These are phyloP conservation scores for Notarius quadriscutis DNA, from an alignment of 2,113 vertebrate genomes.

Conservation along the genomic window DNA sequence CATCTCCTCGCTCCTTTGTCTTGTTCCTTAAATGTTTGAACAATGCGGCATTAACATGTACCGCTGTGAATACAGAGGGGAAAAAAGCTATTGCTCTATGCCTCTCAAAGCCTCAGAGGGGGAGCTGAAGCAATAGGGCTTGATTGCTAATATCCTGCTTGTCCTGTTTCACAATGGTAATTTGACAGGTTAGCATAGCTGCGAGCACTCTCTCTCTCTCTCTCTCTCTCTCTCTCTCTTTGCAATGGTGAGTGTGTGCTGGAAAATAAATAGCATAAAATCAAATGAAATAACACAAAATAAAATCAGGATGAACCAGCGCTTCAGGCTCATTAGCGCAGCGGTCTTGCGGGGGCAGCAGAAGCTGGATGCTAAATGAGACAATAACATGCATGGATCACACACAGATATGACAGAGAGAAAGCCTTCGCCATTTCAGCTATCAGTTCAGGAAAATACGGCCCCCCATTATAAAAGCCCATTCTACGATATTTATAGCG, in stretches of 20 bases:
- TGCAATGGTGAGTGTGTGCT: conserved; percentile 13
- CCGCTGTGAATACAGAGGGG: background rate
- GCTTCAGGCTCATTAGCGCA: conserved; percentile 44
- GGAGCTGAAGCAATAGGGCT: conserved; percentile 39
- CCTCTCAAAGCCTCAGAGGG: conserved; percentile 30
- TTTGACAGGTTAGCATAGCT: conserved; percentile 45
- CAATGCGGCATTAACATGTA: conserved; percentile 23
- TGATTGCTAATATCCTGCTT: conserved; percentile 54
- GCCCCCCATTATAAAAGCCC: background rate
- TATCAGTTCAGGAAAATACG: conserved; percentile 13
- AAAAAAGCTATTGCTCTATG: conserved; percentile 19
- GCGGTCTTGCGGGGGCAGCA: conserved; percentile 23
- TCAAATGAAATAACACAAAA: conserved; percentile 56
- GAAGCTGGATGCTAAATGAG: conserved; percentile 40
- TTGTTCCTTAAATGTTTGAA: conserved; percentile 38
- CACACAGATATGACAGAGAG: conserved; percentile 55
- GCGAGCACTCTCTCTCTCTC: conserved; percentile 21
- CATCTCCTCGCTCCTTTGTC: background rate
- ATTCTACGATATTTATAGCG: background rate
- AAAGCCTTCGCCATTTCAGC: background rate
- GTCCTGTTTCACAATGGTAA: conserved; percentile 48
- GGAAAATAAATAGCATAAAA: conserved; percentile 51
- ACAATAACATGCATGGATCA: conserved; percentile 52
- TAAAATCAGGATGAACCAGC: conserved; percentile 50
- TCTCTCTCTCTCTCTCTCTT: background rate